phyloP scores from a whole-genome alignment of 2,113 vertebrate genomes.

The Labrus mixtus region DNA sequence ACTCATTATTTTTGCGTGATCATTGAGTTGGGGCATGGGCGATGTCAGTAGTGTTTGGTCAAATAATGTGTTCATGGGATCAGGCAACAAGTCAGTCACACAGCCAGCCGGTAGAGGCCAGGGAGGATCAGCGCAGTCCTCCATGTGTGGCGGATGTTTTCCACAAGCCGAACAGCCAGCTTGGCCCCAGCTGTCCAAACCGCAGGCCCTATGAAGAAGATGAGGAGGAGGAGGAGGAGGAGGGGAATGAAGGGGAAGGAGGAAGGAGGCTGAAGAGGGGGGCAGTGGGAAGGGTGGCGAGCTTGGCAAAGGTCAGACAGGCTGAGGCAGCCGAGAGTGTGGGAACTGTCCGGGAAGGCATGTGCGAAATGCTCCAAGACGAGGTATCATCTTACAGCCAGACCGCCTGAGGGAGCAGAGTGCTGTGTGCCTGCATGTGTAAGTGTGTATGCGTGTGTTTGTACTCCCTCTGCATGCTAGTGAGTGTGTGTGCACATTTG shows the following conservation, averaged over 20 bases:
- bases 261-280: slow-evolving; percentile 55
- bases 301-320: slow-evolving; percentile 87
- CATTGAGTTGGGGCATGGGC: slow-evolving; percentile 52
- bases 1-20: slow-evolving; percentile 51
- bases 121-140: slow-evolving; percentile 76
- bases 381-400: slow-evolving; percentile 85
- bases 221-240: slow-evolving; percentile 46
- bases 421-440: slow-evolving; percentile 68
- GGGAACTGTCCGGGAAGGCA: slow-evolving; percentile 86
- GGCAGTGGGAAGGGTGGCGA: slow-evolving; percentile 73
- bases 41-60: slow-evolving; percentile 37
- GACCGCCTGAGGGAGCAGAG: slow-evolving; percentile 76
- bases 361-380: slow-evolving; percentile 84
- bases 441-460: slow-evolving; percentile 33
- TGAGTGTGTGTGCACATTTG: slow-evolving; percentile 27
- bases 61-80: slow-evolving; percentile 58
- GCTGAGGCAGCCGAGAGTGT: slow-evolving; percentile 84
- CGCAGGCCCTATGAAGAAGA: slow-evolving; percentile 84
- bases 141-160: slow-evolving; percentile 94
- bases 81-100: slow-evolving; percentile 51
- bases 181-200: slow-evolving; percentile 88
- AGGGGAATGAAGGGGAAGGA: slow-evolving; percentile 61
- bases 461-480: slow-evolving; percentile 46
- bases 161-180: slow-evolving; percentile 89
- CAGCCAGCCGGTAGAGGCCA: slow-evolving; percentile 70